phyloP scores from a whole-genome alignment of 2,888 invertebrate genomes.

The Malacosoma neustria region DNA sequence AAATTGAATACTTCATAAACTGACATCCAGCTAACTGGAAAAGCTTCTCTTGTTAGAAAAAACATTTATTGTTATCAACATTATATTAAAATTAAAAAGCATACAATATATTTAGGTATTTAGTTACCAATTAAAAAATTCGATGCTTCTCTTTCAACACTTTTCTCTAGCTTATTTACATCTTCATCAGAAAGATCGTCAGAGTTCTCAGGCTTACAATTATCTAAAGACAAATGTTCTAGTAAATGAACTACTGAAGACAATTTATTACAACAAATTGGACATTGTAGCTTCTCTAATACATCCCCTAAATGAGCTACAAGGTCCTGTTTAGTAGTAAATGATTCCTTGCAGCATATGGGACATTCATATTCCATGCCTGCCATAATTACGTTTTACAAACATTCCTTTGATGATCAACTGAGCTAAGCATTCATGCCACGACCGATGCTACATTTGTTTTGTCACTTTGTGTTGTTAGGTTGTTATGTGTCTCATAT shows the following conservation, averaged over 20 bases:
- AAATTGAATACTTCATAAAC: no score
- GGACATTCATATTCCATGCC: conserved; percentile 71
- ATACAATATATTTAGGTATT: neutral
- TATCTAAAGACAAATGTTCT: conserved; percentile 69
- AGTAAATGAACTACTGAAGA: conserved; percentile 69
- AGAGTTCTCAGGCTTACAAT: conserved; percentile 24
- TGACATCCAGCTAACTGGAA: no score
- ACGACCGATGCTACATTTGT: neutral
- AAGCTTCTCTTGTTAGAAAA: no score
- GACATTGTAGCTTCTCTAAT: conserved; percentile 70
- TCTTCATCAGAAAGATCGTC: neutral
- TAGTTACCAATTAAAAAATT: neutral
- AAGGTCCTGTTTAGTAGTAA: conserved; percentile 72
- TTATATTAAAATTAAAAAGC: neutral
- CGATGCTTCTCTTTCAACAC: neutral
- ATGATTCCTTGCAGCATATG: conserved; percentile 78
- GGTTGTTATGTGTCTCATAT: conserved; percentile 16
- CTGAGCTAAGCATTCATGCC: neutral
- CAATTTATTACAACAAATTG: conserved; percentile 72
- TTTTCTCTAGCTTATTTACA: neutral
- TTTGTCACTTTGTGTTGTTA: conserved; percentile 5
- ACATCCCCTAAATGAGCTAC: conserved; percentile 66
- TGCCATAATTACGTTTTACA: conserved; percentile 56
- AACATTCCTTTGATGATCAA: conserved; percentile 4
- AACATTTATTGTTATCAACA: no score